Base-by-base conservation (phyloP, 1,140 invertebrate genomes). In the Drosophila obscura region DNA sequence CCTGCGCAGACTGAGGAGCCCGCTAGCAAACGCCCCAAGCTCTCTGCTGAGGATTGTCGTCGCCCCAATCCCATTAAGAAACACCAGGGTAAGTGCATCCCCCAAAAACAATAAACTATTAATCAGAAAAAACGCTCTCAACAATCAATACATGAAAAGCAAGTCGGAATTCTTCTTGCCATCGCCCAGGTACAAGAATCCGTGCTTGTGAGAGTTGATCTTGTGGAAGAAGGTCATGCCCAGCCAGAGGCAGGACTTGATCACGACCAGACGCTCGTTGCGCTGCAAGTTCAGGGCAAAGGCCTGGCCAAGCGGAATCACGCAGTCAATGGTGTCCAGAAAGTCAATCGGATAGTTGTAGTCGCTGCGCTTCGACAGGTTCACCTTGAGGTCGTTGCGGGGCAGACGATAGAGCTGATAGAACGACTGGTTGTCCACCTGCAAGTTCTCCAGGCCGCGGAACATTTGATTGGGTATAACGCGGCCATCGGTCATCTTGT, bases 281-380 rank as follows among this genome's bases (percentile, higher is more conserved):
- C 93, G 91, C 9, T 94, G 92, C 28, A 95, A 69, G 46, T 95
- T 94, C 13, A 90, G 49, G 5, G 77, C 52, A 41, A 92, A 91
- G 1, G 84, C 73, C 56, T 89, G 73, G 5, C 74, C 59, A 4
- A 77, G 19, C 0, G 91, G 91, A 13, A 91, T 83, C 2, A 91
- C 74, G 26, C 77, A 67, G 49, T 95, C 95, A 13, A 96, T 93
- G 1, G 95, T 94, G 81, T 96, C 96, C 35, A 96, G 90, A 85
- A 96, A 96, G 91, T 97, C 96, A 57, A 95, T 92, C 5, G 95
- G 94, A 71, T 95, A 96, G 92, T 96, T 96, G 68, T 96, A 96
- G 91, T 96, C 95, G 45, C 92, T 92, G 62, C 95, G 93, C 1
- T 94, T 95, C 0, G 95, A 91, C 39, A 96, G 92, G 92, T 96